A percentile compares a stretch with the other conserved stretches of the same genome.
Conservation (phyloP, 2,113 vertebrate species). For the Lepus timidus region DNA sequence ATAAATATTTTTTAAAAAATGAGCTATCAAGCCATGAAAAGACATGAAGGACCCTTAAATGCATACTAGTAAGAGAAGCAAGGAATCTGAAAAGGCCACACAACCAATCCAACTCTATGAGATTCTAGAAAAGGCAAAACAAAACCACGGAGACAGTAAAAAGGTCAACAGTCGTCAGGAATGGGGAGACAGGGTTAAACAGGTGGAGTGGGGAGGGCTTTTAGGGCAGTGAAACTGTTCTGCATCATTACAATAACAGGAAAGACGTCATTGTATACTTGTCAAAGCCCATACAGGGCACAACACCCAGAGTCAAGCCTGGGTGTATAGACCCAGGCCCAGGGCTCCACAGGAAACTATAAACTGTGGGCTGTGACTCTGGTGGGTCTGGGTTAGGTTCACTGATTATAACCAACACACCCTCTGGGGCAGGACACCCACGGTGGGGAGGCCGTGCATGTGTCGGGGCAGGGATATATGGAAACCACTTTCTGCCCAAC, state of each 20-base stretch:
- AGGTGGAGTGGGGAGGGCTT: background rate
- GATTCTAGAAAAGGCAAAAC: background rate
- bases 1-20: background rate
- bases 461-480: no score
- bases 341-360: background rate
- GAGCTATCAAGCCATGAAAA: background rate
- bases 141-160: background rate
- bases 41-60: background rate
- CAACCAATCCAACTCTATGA: background rate
- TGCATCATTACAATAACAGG: background rate
- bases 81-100: background rate
- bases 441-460: background rate
- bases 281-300: constrained; percentile 24
- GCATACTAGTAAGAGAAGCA: background rate
- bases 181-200: background rate
- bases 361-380: background rate
- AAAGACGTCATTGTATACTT: background rate
- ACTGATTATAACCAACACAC: background rate
- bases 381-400: background rate
- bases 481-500: background rate
- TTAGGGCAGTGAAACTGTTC: constrained; percentile 1
- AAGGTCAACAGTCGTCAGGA: background rate
- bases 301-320: background rate
- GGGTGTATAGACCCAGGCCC: background rate
- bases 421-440: background rate